phyloP scores from a whole-genome alignment of 2,113 vertebrate genomes.

The Probosciger aterrimus region DNA sequence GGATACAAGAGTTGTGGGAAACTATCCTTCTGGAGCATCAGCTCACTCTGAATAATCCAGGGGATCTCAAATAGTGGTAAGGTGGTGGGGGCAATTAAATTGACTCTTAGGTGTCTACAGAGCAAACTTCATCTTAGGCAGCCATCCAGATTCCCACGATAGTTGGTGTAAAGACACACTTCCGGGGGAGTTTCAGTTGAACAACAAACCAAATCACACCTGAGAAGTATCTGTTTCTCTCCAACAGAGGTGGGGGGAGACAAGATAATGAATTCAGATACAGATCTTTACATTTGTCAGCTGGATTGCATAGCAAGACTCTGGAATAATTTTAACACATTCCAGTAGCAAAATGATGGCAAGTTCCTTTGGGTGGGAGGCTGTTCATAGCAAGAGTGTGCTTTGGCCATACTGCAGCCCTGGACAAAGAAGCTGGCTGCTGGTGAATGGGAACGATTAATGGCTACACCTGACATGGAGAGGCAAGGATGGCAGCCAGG shows the following conservation, averaged over 20 bases:
- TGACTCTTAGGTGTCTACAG: neutral
- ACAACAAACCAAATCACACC: neutral
- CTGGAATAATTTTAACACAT: neutral
- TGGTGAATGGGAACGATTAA: neutral
- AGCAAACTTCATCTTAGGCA: neutral
- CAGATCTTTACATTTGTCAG: neutral
- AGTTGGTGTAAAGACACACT: neutral
- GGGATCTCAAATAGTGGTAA: neutral
- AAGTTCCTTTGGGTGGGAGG: neutral
- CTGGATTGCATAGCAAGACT: neutral
- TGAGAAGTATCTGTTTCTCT: neutral
- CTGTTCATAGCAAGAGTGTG: neutral
- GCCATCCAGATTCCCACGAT: neutral
- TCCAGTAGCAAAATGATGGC: neutral
- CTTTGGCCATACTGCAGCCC: neutral
- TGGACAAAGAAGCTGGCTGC: neutral
- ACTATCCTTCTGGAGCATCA: neutral
- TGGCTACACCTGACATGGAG: neutral
- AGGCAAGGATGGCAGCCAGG: neutral
- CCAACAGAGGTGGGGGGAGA: neutral
- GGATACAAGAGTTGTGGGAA: neutral
- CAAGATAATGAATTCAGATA: neutral
- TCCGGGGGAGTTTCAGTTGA: neutral
- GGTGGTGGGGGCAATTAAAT: neutral
- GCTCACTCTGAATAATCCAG: neutral